These are phyloP conservation scores for Nycticorax nycticorax DNA, from an alignment of 2,113 vertebrate genomes.

Conservation along the genomic window DNA sequence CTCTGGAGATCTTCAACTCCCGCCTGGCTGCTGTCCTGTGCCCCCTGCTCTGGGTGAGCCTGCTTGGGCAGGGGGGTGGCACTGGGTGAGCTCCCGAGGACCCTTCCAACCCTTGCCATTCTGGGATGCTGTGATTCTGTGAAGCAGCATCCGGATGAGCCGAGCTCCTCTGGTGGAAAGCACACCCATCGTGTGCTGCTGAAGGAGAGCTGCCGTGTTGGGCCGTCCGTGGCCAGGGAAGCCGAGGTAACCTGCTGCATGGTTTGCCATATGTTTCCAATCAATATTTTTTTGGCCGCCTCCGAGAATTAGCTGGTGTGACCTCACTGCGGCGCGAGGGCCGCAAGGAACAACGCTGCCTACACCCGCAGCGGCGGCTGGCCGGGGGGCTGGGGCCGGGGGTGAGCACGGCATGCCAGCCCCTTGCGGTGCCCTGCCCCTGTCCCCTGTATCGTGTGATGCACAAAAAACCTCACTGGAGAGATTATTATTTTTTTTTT, in stretches of 20 bases:
- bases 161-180: neutral
- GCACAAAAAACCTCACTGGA: no score
- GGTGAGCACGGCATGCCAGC: neutral
- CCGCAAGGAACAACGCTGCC: neutral
- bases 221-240: neutral
- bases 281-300: neutral
- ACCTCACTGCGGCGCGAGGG: neutral
- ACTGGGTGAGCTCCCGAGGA: no score
- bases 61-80: no score
- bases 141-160: rapidly evolving
- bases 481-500: rapidly evolving
- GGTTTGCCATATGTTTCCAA: slow-evolving; percentile 41
- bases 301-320: neutral
- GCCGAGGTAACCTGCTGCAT: neutral
- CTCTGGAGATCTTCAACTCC: no score
- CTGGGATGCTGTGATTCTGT: no score
- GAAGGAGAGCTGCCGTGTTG: neutral
- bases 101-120: no score
- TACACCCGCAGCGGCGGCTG: neutral
- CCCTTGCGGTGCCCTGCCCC: neutral
- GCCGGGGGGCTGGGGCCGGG: neutral
- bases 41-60: no score
- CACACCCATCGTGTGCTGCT: rapidly evolving
- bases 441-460: neutral
- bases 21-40: no score